phyloP scores from a whole-genome alignment of 2,113 vertebrate species.

The Gambusia holbrooki region DNA sequence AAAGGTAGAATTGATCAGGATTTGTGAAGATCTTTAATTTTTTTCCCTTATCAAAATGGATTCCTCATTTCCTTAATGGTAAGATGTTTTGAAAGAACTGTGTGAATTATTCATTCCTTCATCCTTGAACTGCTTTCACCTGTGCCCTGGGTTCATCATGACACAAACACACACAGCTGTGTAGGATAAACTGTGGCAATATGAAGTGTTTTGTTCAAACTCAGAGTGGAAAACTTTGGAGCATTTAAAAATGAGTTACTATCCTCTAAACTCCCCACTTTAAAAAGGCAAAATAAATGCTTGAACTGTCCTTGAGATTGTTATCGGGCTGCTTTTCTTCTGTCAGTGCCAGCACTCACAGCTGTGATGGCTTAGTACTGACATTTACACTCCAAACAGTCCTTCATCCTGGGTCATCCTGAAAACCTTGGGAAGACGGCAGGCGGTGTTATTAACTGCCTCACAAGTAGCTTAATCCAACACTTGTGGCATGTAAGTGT shows the following conservation, averaged over 20 bases:
- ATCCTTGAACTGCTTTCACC: not conserved
- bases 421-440: conserved; percentile 20
- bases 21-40: too few species aligned
- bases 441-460: conserved; percentile 43
- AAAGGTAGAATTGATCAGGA: too few species aligned
- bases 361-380: conserved; percentile 22
- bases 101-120: not conserved
- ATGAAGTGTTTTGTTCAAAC: not conserved
- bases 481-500: conserved; percentile 17
- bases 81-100: too few species aligned
- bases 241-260: not conserved
- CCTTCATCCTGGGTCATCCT: conserved; percentile 35
- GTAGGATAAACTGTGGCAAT: not conserved
- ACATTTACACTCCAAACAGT: conserved; percentile 52
- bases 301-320: conserved; percentile 17
- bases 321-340: conserved; percentile 24
- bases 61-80: too few species aligned
- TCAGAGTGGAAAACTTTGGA: not conserved
- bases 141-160: not conserved
- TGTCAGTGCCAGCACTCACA: conserved; percentile 30
- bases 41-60: too few species aligned
- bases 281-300: not conserved
- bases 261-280: not conserved
- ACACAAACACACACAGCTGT: not conserved
- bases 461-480: conserved; percentile 37